Evolutionary conservation across 2,888 invertebrate species (phyloP).

Genomic region (Metallyticus violacea): DNA sequence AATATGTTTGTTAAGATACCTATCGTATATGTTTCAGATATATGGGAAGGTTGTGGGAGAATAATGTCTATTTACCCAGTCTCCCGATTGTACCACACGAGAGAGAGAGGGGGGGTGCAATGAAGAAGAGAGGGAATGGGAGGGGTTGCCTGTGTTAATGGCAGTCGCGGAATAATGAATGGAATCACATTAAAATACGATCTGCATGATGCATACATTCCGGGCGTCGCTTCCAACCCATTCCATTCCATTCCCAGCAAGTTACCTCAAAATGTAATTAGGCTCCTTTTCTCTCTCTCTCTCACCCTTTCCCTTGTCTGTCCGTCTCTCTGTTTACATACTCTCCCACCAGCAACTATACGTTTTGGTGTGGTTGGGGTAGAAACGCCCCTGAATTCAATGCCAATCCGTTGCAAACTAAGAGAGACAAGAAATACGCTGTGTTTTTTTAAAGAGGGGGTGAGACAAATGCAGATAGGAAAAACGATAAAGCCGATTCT

Average conservation of each 20-base stretch:
- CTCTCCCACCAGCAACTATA: neutral
- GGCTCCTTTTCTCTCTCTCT: constrained; percentile 30
- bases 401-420: constrained; percentile 15
- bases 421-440: constrained; percentile 2
- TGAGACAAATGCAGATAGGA: too few relatives aligned
- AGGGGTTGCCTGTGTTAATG: constrained; percentile 47
- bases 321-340: constrained; percentile 8
- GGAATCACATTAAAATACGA: constrained; percentile 55
- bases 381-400: constrained; percentile 24
- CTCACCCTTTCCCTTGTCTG: constrained; percentile 17
- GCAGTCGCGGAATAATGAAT: constrained; percentile 52
- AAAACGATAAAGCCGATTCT: too few relatives aligned
- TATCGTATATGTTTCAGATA: neutral
- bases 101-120: neutral
- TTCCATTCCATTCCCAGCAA: constrained; percentile 17
- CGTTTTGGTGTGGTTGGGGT: neutral
- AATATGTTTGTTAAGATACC: neutral
- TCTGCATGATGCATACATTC: constrained; percentile 49
- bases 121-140: constrained; percentile 21
- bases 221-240: constrained; percentile 20
- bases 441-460: too few relatives aligned
- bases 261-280: constrained; percentile 35
- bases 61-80: constrained; percentile 2
- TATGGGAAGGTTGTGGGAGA: neutral
- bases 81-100: neutral